These are phyloP conservation scores for Polydrusus cervinus DNA, from an alignment of 2,888 invertebrate species.

Conservation along the genomic window DNA sequence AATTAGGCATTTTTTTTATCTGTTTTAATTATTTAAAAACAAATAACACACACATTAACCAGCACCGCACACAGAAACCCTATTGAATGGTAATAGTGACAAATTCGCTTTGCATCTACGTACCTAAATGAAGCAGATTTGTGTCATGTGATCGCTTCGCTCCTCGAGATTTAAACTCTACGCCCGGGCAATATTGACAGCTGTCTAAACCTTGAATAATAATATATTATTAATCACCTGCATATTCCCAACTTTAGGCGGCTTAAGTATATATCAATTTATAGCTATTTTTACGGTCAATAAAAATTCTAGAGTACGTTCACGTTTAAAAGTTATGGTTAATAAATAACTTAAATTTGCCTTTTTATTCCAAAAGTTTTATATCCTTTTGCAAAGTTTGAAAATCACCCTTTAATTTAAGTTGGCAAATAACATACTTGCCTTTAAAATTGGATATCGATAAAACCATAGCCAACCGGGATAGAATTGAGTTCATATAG, in stretches of 20 bases:
- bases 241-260: neutral
- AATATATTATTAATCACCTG: neutral
- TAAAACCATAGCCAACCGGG: conserved; percentile 15
- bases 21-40: too few relatives aligned
- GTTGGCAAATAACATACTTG: conserved; percentile 14
- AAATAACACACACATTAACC: too few relatives aligned
- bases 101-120: too few relatives aligned
- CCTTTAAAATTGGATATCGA: conserved; percentile 28
- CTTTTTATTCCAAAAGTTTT: conserved; percentile 6
- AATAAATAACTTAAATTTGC: conserved; percentile 16
- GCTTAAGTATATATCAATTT: neutral
- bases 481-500: conserved; percentile 28
- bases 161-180: too few relatives aligned
- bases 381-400: conserved; percentile 4
- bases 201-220: too few relatives aligned
- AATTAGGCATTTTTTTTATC: too few relatives aligned
- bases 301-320: neutral
- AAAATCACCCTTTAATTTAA: conserved; percentile 22
- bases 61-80: too few relatives aligned
- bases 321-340: neutral
- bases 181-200: too few relatives aligned
- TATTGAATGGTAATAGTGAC: too few relatives aligned
- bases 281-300: neutral
- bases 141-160: too few relatives aligned
- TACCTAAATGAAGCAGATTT: too few relatives aligned